Evolutionary conservation across 2,888 invertebrate species (phyloP), one percentile per base, ranked within the genome.

Genomic region (Lasiommata megera): DNA sequence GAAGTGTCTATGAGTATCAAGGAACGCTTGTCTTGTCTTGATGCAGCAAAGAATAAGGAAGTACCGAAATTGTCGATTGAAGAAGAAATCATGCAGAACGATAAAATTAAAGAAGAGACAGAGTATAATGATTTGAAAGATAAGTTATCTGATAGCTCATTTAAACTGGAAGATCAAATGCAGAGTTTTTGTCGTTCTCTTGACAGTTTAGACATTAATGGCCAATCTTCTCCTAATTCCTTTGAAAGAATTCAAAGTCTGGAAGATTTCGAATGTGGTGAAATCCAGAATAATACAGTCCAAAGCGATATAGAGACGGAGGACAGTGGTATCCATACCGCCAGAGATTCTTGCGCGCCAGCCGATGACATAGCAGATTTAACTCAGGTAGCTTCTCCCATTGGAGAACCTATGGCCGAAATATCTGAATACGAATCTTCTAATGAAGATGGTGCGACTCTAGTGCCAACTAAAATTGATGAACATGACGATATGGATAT

Each of bases 271-370:
- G 92, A 89, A 63, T 92, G 93, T 54, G 84, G 91, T n/a, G 94
- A 94, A 68, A 87, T 94, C 74, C 90, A 93, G 65, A 88, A 88
- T 63, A 88, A 87, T 61, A 88, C 87, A 36, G 92, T 93, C 46
- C 90, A 90, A 58, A 92, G 92, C 62, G 92, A 94, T 67, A 94
- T 93, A 41, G 95, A 94, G 78, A 92, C 94, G 38, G 96, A 96
- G 81, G 96, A 96, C 74, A 95, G 94, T 63, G 95, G 95, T 1
- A 94, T 95, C 62, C 96, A 96, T 68, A 94, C 95, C 5, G 95
- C 95, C 1, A 94, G 95, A 74, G 96, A 95, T 55, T 95, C 95
- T 16, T 95, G 94, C 69, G 94, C 93, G 29, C 95, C 95, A 70
- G 94, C 94, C 47, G 95, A 95, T 76, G 95, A 95, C 68, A 93